These are phyloP conservation scores for Himalopsyche phryganea DNA, from an alignment of 1,140 invertebrate genomes.

Conservation along the genomic window DNA sequence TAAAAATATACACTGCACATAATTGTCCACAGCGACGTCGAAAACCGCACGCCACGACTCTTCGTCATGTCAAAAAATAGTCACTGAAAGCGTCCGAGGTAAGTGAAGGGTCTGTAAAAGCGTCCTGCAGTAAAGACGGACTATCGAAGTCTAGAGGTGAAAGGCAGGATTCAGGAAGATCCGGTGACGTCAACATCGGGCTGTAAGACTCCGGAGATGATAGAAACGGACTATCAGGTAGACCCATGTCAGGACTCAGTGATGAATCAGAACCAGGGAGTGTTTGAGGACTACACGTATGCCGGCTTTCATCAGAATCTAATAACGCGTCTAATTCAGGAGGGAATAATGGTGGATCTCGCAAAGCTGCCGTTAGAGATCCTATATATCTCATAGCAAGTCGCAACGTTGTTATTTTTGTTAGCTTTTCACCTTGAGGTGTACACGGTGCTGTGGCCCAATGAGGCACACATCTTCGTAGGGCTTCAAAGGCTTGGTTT, in stretches of 20 bases:
- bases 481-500: constrained; percentile 79
- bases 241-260: constrained; percentile 26
- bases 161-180: constrained; percentile 28
- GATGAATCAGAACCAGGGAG: constrained; percentile 25
- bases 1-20: constrained; percentile 32
- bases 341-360: constrained; percentile 24
- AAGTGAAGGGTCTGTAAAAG: constrained; percentile 26
- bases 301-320: constrained; percentile 30
- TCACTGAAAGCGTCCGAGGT: constrained; percentile 28
- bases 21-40: not conserved
- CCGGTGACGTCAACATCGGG: constrained; percentile 28
- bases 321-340: constrained; percentile 22
- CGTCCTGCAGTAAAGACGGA: constrained; percentile 28
- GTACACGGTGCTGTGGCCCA: constrained; percentile 47
- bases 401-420: constrained; percentile 84
- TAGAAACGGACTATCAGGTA: constrained; percentile 31
- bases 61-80: constrained; percentile 32
- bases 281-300: constrained; percentile 29
- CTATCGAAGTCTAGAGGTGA: constrained; percentile 32
- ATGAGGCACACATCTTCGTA: constrained; percentile 71
- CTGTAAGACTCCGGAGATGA: constrained; percentile 30
- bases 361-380: constrained; percentile 51
- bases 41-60: not conserved
- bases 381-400: constrained; percentile 86
- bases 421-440: constrained; percentile 69